Evolutionary conservation across 2,888 invertebrate species (phyloP).

Genomic region (Hetaerina titia): DNA sequence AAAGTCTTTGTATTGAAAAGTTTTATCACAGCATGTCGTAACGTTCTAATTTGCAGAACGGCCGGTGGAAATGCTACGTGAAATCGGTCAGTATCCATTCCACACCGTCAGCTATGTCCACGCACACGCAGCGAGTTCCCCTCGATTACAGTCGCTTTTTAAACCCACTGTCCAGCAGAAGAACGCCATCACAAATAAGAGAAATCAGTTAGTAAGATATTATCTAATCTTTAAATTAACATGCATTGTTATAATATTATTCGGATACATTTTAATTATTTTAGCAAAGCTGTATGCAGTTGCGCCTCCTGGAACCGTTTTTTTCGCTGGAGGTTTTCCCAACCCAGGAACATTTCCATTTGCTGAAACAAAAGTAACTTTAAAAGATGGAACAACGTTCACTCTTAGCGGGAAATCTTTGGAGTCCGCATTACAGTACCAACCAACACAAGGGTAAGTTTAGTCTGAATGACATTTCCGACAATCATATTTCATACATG

Average conservation of each 20-base stretch:
- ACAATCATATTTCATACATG: neutral
- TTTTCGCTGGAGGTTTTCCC: constrained; percentile 87
- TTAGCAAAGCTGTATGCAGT: constrained; percentile 79
- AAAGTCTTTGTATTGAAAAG: neutral
- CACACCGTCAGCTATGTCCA: neutral
- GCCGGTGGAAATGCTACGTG: neutral
- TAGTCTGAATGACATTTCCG: neutral
- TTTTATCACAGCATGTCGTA: neutral
- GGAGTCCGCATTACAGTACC: constrained; percentile 85
- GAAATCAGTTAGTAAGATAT: constrained; percentile 78
- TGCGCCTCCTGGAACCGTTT: constrained; percentile 79
- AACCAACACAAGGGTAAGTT: constrained; percentile 85
- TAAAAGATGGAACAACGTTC: constrained; percentile 80
- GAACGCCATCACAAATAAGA: constrained; percentile 78
- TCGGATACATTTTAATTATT: constrained; percentile 69
- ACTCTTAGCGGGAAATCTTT: constrained; percentile 81
- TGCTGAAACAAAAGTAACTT: constrained; percentile 80
- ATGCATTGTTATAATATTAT: neutral
- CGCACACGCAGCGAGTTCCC: neutral
- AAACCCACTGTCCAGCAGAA: constrained; percentile 77
- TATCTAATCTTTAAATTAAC: constrained; percentile 38
- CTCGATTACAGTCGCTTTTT: constrained; percentile 79
- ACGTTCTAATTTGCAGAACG: neutral
- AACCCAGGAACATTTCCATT: constrained; percentile 87
- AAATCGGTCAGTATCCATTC: neutral